Percentiles rank a stretch among this genome's conserved stretches.
Conservation (phyloP, 2,888 invertebrate species). For the Troides helena region DNA sequence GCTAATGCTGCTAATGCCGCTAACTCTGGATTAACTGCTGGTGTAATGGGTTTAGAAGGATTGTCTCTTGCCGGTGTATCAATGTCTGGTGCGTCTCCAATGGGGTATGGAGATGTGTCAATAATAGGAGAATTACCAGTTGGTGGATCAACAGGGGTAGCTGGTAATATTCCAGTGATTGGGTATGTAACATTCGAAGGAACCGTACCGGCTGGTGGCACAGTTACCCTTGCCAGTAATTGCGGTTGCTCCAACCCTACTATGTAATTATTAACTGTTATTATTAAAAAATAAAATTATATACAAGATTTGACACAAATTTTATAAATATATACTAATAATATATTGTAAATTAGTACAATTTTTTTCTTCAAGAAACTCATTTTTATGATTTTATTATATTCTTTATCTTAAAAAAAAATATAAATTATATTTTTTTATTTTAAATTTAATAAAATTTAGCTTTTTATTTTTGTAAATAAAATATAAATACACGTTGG, state of each 20-base stretch:
- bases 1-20: slow-evolving; percentile 30
- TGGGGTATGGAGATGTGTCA: slow-evolving; percentile 55
- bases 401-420: background rate
- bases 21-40: slow-evolving; percentile 30
- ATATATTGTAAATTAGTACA: background rate
- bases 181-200: slow-evolving; percentile 71
- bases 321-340: slow-evolving; percentile 5
- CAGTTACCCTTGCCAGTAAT: slow-evolving; percentile 58
- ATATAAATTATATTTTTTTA: too few species aligned
- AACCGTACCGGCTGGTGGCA: slow-evolving; percentile 60
- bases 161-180: slow-evolving; percentile 65
- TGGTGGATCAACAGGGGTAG: slow-evolving; percentile 53
- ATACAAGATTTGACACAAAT: slow-evolving; percentile 20
- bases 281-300: slow-evolving; percentile 29
- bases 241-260: slow-evolving; percentile 44
- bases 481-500: too few species aligned
- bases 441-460: too few species aligned
- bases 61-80: slow-evolving; percentile 35
- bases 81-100: slow-evolving; percentile 35
- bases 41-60: slow-evolving; percentile 31
- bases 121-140: slow-evolving; percentile 61
- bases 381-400: background rate
- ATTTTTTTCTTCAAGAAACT: background rate
- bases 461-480: too few species aligned
- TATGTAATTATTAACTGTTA: slow-evolving; percentile 31